Evolutionary conservation across 2,113 vertebrate species (phyloP).

Genomic region (Crocuta crocuta): DNA sequence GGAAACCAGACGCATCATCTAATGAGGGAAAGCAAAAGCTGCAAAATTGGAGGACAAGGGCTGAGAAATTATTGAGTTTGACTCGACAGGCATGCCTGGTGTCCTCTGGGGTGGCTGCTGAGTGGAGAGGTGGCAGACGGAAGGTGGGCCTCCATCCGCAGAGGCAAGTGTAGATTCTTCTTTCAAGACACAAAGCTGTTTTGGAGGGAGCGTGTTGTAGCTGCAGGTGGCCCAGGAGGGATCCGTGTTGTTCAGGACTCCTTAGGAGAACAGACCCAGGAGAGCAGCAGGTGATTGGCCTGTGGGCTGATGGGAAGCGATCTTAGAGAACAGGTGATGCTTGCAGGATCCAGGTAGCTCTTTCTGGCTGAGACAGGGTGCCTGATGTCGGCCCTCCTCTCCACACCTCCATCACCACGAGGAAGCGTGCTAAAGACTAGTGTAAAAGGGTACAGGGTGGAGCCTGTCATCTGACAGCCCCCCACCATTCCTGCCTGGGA

Average conservation of each 20-base stretch:
- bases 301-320: no score
- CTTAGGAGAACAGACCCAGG: no score
- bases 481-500: background rate
- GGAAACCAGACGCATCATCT: background rate
- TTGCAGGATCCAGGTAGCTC: background rate
- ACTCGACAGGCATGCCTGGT: background rate
- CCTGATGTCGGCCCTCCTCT: background rate
- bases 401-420: fast-evolving
- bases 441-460: background rate
- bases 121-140: background rate
- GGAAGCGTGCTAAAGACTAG: fast-evolving
- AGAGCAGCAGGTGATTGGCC: background rate
- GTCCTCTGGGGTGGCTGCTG: background rate
- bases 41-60: background rate
- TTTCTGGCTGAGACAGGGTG: background rate
- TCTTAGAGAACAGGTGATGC: background rate
- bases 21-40: background rate
- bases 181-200: background rate
- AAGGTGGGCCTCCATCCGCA: background rate
- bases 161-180: background rate
- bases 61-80: background rate
- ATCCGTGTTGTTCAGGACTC: background rate
- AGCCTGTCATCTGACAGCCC: background rate
- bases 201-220: background rate
- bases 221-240: background rate